These are phyloP conservation scores for Hecatera dysodea DNA, from an alignment of 2,888 invertebrate genomes.

Conservation along the genomic window DNA sequence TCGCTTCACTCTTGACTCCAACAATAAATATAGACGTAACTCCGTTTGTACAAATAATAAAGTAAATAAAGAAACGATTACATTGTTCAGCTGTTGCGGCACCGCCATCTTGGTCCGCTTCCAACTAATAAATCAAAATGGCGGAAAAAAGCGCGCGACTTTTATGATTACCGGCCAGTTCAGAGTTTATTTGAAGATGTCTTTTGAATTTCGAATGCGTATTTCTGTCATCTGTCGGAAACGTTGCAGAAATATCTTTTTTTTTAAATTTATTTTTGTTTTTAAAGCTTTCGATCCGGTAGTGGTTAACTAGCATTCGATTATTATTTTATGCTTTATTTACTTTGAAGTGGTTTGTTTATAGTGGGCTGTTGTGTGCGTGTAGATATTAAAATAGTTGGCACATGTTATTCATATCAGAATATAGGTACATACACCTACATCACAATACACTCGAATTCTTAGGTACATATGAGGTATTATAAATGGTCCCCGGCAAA, in stretches of 20 bases:
- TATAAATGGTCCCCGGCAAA: background rate
- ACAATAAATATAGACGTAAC: slow-evolving; percentile 59
- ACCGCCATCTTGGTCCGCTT: slow-evolving; percentile 76
- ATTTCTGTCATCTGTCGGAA: slow-evolving; percentile 67
- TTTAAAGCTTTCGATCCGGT: background rate
- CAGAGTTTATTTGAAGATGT: slow-evolving; percentile 53
- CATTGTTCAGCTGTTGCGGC: slow-evolving; percentile 63
- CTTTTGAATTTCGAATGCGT: slow-evolving; percentile 58
- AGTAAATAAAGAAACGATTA: slow-evolving; percentile 63
- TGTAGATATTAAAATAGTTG: slow-evolving; percentile 22
- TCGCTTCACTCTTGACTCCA: slow-evolving; percentile 43
- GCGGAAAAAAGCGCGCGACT: slow-evolving; percentile 83
- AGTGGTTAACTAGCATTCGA: slow-evolving; percentile 13
- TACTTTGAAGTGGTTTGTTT: slow-evolving; percentile 24
- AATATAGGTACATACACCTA: background rate
- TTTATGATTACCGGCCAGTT: slow-evolving; percentile 78
- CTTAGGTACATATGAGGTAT: background rate
- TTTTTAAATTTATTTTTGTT: slow-evolving; percentile 29
- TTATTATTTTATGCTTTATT: slow-evolving; percentile 24
- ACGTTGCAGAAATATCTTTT: slow-evolving; percentile 27
- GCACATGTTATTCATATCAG: slow-evolving; percentile 9
- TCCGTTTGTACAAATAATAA: slow-evolving; percentile 52
- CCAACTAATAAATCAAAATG: slow-evolving; percentile 87
- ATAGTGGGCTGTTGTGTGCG: background rate
- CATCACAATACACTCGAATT: background rate